Base-by-base conservation (phyloP, 2,797 vertebrate genomes). In the Amblyopsis hoosieri region DNA sequence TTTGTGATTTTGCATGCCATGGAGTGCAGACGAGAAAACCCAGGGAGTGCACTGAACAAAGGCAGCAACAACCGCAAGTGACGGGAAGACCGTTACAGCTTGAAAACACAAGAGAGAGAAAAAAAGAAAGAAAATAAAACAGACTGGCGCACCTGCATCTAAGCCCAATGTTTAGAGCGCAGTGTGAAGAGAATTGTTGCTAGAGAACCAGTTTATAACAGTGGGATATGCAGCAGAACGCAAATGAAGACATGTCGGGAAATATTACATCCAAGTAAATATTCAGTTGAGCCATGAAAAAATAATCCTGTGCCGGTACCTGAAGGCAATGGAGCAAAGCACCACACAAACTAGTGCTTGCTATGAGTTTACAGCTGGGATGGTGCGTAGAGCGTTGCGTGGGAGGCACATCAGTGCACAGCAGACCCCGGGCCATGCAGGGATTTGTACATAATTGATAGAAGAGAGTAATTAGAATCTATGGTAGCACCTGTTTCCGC, bases 381-480 rank as follows among this genome's bases (percentile, higher is more conserved):
- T 64, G 70, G 29, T 13, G 72, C 57, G 81, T 62, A 69, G 69
- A 46, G 67, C 67, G 63, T 5, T 61, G 80, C 75, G 79, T 69
- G 74, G 79, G 78, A 75, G 75, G 79, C 72, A 67, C 76, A 82
- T 72, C 63, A 70, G 79, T 74, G 83, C 76, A 82, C 76, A 71
- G 62, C 70, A 72, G 71, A 89, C 90, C 81, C 78, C 76, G 12
- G 86, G 85, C 83, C 75, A 83, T 85, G 80, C 78, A 80, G 71
- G 78, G 76, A 74, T 87, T 77, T 82, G 69, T 83, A 81, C 88
- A 91, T 92, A 92, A 93, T 91, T 92, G 88, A 92, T 92, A 87
- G 90, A 90, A 87, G 73, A 87, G 88, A 87, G 88, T 92, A 89
- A 92, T 93, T 91, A 91, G 76, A 84, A 85, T 86, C 82, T 84